These are phyloP conservation scores for Scopus umbretta DNA, from an alignment of 2,113 vertebrate species.

Conservation along the genomic window DNA sequence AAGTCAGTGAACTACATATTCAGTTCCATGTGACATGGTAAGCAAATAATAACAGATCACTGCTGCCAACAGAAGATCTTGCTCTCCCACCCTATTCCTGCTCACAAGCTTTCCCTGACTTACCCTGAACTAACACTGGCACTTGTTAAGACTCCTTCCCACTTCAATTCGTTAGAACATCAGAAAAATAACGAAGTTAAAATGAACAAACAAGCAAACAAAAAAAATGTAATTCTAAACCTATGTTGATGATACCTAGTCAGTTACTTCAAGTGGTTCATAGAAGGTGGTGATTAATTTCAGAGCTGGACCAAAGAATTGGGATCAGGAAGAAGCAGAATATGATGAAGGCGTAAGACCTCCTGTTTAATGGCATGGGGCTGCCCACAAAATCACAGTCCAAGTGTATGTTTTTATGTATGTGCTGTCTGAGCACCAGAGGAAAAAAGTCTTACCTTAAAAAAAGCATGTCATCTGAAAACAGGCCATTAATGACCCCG, in stretches of 20 bases:
- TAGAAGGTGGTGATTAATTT: background rate
- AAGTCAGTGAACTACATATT: background rate
- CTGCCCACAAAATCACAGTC: background rate
- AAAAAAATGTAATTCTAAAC: background rate
- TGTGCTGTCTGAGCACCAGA: background rate
- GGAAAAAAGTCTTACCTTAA: conserved; percentile 78
- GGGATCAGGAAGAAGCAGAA: background rate
- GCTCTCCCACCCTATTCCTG: background rate
- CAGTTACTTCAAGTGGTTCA: background rate
- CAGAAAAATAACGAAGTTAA: background rate
- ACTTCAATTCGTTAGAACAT: background rate
- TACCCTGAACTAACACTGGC: background rate
- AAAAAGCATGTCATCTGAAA: conserved; percentile 99
- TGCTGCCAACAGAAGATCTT: background rate
- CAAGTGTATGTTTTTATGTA: background rate
- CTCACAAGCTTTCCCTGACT: background rate
- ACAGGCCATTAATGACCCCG: conserved; percentile 95
- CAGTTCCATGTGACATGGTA: background rate
- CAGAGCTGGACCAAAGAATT: background rate
- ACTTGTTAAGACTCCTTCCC: background rate
- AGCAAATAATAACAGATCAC: background rate
- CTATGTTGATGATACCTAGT: background rate
- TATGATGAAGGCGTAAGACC: background rate
- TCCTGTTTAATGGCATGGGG: background rate
- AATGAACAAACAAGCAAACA: background rate